Conservation (phyloP, 2,113 vertebrate genomes). For the human region DNA sequence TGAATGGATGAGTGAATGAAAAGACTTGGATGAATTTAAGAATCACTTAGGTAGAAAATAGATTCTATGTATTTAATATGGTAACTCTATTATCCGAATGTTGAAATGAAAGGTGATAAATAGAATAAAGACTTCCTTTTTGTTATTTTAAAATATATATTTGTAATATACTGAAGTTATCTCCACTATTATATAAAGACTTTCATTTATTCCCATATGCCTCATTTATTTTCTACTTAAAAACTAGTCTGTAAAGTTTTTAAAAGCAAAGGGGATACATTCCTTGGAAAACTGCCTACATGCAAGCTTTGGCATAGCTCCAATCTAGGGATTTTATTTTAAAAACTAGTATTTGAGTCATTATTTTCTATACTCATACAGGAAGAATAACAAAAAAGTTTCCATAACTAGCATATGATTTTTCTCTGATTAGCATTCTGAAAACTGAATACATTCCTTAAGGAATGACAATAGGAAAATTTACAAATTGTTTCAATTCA, state of each 20-base stretch:
- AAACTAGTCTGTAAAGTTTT: neutral
- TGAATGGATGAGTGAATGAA: neutral
- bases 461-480: neutral
- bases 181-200: neutral
- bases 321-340: constrained; percentile 13
- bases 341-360: constrained; percentile 12
- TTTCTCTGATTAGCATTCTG: neutral
- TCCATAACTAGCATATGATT: neutral
- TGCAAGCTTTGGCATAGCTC: neutral
- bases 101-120: constrained; percentile 32
- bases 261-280: neutral
- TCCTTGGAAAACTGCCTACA: neutral
- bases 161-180: neutral
- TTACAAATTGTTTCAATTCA: constrained; percentile 3
- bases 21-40: neutral
- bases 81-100: neutral
- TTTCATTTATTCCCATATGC: neutral
- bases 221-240: constrained; percentile 7
- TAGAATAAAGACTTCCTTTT: neutral
- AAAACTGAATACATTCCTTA: neutral
- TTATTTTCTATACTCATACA: neutral
- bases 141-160: neutral
- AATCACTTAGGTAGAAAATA: neutral
- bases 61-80: neutral
- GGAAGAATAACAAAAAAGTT: neutral